These are phyloP conservation scores for Dryobates pubescens DNA, from an alignment of 2,797 vertebrate genomes.

Conservation along the genomic window DNA sequence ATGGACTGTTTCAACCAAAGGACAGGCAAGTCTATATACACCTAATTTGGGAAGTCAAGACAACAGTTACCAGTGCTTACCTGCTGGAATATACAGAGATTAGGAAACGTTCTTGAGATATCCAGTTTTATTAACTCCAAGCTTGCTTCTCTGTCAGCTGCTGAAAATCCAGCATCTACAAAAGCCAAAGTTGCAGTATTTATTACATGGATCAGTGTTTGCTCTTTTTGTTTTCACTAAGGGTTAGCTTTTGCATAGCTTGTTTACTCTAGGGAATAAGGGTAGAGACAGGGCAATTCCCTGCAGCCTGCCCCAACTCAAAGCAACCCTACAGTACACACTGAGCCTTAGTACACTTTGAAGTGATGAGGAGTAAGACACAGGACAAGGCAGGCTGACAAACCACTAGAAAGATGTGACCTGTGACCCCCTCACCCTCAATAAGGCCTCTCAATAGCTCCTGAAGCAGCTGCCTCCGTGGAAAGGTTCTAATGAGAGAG, in stretches of 20 bases:
- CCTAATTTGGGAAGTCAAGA: neutral
- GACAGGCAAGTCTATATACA: neutral
- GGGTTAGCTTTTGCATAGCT: neutral
- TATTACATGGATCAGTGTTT: neutral
- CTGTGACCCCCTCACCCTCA: neutral
- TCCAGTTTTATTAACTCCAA: constrained; percentile 96
- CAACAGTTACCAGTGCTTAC: constrained; percentile 73
- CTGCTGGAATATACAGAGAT: constrained; percentile 95
- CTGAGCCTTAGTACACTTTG: neutral
- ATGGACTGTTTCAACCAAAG: neutral
- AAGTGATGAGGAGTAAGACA: accelerated
- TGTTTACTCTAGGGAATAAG: neutral
- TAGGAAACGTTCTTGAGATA: constrained; percentile 95
- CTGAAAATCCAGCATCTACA: constrained; percentile 83
- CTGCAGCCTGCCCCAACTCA: neutral
- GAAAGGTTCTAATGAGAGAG: neutral
- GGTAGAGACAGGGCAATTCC: neutral
- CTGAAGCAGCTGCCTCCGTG: neutral
- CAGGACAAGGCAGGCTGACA: neutral
- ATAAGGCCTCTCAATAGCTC: neutral
- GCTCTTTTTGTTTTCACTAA: accelerated
- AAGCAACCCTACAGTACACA: neutral
- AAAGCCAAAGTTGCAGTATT: neutral
- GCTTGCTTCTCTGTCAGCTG: constrained; percentile 91
- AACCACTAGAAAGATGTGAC: neutral